These are phyloP conservation scores for Tubulanus polymorphus DNA, from an alignment of 2,888 invertebrate genomes.

Conservation along the genomic window DNA sequence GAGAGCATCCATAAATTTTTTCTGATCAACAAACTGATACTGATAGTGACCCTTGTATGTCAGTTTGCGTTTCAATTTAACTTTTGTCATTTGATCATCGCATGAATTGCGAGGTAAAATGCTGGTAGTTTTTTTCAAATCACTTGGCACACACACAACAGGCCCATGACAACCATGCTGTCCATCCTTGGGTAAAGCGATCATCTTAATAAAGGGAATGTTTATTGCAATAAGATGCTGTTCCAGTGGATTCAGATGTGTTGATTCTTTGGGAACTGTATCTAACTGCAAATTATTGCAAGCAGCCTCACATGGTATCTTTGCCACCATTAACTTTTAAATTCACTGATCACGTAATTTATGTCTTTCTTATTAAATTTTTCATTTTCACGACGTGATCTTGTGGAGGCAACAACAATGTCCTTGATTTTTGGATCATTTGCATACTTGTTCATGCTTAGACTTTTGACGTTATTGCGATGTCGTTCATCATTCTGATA, in stretches of 20 bases:
- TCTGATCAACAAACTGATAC: background rate
- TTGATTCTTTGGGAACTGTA: conserved; percentile 14
- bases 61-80: conserved; percentile 11
- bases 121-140: conserved; percentile 11
- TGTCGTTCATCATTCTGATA: too few relatives aligned
- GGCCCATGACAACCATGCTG: conserved; percentile 19
- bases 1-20: background rate
- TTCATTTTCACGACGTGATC: too few relatives aligned
- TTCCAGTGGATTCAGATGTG: conserved; percentile 18
- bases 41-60: conserved; percentile 9
- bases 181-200: conserved; percentile 17
- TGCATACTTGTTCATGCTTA: too few relatives aligned
- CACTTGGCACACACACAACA: conserved; percentile 21
- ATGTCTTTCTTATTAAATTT: too few relatives aligned
- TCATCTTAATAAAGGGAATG: conserved; percentile 21
- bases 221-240: conserved; percentile 17
- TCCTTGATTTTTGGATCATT: too few relatives aligned
- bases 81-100: conserved; percentile 1
- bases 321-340: too few relatives aligned
- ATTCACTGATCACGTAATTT: too few relatives aligned
- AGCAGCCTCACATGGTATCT: conserved; percentile 14
- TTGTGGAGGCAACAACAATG: too few relatives aligned
- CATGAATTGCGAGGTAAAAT: conserved; percentile 18
- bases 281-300: conserved; percentile 13
- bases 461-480: too few relatives aligned